Base-by-base conservation (phyloP, 2,888 invertebrate species). In the Drosophila picticornis region DNA sequence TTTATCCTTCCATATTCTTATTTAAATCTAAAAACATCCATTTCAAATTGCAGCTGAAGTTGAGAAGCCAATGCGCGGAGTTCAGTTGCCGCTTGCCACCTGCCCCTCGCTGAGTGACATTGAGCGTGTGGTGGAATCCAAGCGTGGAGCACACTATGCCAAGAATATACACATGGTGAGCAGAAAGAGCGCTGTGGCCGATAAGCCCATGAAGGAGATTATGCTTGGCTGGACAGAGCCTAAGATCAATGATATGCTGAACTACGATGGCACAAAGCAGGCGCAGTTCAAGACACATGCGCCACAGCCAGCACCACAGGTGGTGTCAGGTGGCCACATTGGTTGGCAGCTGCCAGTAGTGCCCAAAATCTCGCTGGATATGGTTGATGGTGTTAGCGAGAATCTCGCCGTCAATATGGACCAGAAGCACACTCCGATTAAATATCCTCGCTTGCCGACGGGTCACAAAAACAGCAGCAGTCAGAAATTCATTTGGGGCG, bases 351-450 rank as follows among this genome's bases (percentile, higher is more conserved):
- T 81, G n/a, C 88, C 92, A 2, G 85, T 85, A 7, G 65, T 64
- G 11, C 84, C 75, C 0, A 93, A 92, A 65, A 53, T 92, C 4
- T 85, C 91, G 25, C 81, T 93, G 29, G 93, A 93, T 57, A 92
- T 92, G 0, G 93, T 93, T 0, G 93, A 93, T 72, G 90, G 91
- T 7, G 81, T 88, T 9, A 83, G 82, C 50, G 85, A 91, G 53
- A 93, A 93, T 77, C 80, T 93, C 19, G 92, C 90, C 1, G 79
- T 80, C n/a, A 93, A 93, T 57, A 91, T 92, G 69, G 85, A 89
- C 27, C 81, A 84, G 36, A 93, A 93, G 65, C 84, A 90, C 2
- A 93, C 93, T 6, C 93, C 93, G 5, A 85, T 92, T 0, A 93
- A 93, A 58, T 80, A 85, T 50, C 80, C 83, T 0, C 75, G 78